phyloP scores from a whole-genome alignment of 2,797 vertebrate genomes.

The Enoplosus armatus region DNA sequence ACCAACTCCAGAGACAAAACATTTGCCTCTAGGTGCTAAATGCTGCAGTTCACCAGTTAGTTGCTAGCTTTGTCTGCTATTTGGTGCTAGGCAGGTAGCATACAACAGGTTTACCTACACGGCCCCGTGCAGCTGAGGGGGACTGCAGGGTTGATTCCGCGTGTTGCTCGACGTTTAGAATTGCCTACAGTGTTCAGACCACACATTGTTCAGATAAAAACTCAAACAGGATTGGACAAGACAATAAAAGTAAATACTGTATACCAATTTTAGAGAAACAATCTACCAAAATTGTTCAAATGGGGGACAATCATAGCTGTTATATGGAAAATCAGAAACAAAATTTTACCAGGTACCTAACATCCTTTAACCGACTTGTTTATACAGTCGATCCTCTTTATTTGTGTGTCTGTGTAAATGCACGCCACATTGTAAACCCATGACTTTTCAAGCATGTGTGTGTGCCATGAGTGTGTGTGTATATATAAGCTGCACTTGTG shows the following conservation, averaged over 20 bases:
- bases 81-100: not conserved
- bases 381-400: constrained; percentile 10
- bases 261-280: not conserved
- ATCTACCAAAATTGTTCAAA: not conserved
- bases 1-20: too few species aligned
- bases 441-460: constrained; percentile 33
- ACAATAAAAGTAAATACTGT: not conserved
- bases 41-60: too few species aligned
- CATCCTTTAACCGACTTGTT: not conserved
- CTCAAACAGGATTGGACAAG: not conserved
- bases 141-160: not conserved
- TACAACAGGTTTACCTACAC: too few species aligned
- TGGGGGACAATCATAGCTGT: not conserved
- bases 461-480: constrained; percentile 39
- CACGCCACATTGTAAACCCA: constrained; percentile 26
- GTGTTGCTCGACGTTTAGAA: not conserved
- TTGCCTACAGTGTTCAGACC: not conserved
- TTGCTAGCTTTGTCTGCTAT: not conserved
- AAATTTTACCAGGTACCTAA: constrained; percentile 11
- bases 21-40: too few species aligned
- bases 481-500: constrained; percentile 63
- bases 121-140: not conserved
- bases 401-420: constrained; percentile 22
- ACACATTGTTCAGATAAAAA: too few species aligned
- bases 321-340: not conserved